Evolutionary conservation across 2,888 invertebrate species (phyloP), one percentile per base, ranked within the genome.

Genomic region (Phaonia tiefii): DNA sequence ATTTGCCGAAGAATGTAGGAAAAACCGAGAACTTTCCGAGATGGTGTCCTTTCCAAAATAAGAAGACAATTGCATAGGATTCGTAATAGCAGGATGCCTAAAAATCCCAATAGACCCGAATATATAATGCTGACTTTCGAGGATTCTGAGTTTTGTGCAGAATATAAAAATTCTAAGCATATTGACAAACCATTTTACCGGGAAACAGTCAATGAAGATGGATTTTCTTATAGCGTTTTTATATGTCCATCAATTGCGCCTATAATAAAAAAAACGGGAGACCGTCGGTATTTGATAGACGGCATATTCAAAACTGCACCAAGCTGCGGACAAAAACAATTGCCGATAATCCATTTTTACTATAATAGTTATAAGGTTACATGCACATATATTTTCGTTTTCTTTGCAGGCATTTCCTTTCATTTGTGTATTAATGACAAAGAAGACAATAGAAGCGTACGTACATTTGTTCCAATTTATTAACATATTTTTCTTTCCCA

Each of bases 341-440:
- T 46, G 46, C 5, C 15, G 13, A 15, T n/a, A 15, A 46, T 46
- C 7, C 46, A 46, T 46, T 31, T 31, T 31, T 31, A 5, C 31
- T 31, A 31, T 31, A 31, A 5, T 8, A 8, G 8, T 8, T 8
- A 15, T 46, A 46, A 46, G 46, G n/a, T 15, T 2, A 15, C 31
- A 5, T 31, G 8, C 3, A 31, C 8, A 5, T 31, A 5, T 3
- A 5, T 31, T 10, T 15, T 46, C 13, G 15, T 10, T 46, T 46
- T 46, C 46, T 17, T 22, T 46, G 15, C 22, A 46, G 25, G 46
- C 46, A 17, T 42, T 15, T 70, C 20, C 70, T 83, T 42, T 78
- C 69, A 65, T 80, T 46, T 46, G 15, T 85, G 85, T 84, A 83
- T 82, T 86, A 85, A 85, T 86, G 85, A 85, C 86, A 86, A 85